Conservation (phyloP, 2,113 vertebrate genomes). For the Chloebia gouldiae region DNA sequence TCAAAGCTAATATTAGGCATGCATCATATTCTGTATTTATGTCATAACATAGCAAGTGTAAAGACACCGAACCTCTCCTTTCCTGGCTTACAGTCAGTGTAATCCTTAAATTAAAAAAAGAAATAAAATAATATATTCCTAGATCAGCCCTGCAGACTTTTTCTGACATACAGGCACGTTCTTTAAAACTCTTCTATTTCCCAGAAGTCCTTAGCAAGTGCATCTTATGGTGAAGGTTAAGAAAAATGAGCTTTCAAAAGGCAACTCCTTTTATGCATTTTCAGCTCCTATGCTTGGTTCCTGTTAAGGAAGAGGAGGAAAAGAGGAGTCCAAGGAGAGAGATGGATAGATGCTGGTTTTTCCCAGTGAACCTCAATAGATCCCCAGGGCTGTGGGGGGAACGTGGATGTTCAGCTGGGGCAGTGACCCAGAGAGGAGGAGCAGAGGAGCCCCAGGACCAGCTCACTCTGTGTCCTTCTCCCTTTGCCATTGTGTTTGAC, state of each 20-base stretch:
- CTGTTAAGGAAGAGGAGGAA: background rate
- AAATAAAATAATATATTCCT: background rate
- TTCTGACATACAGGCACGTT: background rate
- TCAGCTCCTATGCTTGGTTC: background rate
- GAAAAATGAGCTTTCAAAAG: background rate
- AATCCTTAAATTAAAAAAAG: background rate
- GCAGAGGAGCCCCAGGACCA: slow-evolving; percentile 34
- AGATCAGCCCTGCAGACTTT: background rate
- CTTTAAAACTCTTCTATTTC: background rate
- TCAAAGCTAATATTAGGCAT: background rate
- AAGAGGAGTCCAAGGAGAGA: no score
- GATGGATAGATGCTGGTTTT: rapidly evolving
- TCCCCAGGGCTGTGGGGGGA: background rate
- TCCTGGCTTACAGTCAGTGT: background rate
- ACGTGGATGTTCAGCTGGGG: background rate
- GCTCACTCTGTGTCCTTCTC: slow-evolving; percentile 31
- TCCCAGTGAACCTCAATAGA: background rate
- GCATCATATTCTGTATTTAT: background rate
- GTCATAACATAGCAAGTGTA: background rate
- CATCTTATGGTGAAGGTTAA: background rate
- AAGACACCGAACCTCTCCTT: background rate
- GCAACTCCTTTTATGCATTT: background rate
- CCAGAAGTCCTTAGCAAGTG: background rate
- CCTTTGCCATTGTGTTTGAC: slow-evolving; percentile 43
- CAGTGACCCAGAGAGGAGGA: slow-evolving; percentile 15